These are phyloP conservation scores for Neolamprologus longior DNA, from an alignment of 2,113 vertebrate species.

Conservation along the genomic window DNA sequence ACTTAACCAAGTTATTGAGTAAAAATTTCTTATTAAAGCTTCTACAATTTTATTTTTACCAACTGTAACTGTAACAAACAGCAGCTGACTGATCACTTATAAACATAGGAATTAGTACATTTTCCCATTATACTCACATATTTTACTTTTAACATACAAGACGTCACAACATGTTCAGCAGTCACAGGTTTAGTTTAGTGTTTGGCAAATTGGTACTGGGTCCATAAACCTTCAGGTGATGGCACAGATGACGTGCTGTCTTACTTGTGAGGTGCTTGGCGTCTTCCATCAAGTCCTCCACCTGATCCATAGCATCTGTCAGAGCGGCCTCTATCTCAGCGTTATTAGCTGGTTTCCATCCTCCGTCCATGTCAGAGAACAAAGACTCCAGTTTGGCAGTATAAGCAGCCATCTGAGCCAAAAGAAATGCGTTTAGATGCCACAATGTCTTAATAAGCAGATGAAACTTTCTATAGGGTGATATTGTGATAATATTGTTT, in stretches of 20 bases:
- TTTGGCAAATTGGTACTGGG: not conserved
- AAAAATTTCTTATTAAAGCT: not conserved
- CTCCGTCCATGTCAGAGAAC: constrained; percentile 22
- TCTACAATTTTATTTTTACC: not conserved
- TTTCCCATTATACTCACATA: not conserved
- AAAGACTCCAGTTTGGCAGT: constrained; percentile 71
- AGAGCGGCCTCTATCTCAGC: constrained; percentile 71
- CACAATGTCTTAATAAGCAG: not conserved
- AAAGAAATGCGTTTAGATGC: not conserved
- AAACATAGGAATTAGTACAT: not conserved
- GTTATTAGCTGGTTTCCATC: not conserved
- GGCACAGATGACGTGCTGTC: not conserved
- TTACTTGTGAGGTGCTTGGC: constrained; percentile 49
- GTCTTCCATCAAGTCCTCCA: constrained; percentile 67
- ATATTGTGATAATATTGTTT: not conserved
- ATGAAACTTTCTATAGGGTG: not conserved
- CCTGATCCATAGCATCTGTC: constrained; percentile 48
- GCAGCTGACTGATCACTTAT: not conserved
- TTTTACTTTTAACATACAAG: not conserved
- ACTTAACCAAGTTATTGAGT: not conserved
- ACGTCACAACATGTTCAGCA: not conserved
- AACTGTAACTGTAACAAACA: not conserved
- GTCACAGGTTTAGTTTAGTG: not conserved
- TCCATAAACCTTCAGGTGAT: not conserved
- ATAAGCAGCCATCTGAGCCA: constrained; percentile 74